Evolutionary conservation across 2,888 invertebrate species (phyloP), one percentile per base, ranked within the genome.

Genomic region (Cosmia pyralina): DNA sequence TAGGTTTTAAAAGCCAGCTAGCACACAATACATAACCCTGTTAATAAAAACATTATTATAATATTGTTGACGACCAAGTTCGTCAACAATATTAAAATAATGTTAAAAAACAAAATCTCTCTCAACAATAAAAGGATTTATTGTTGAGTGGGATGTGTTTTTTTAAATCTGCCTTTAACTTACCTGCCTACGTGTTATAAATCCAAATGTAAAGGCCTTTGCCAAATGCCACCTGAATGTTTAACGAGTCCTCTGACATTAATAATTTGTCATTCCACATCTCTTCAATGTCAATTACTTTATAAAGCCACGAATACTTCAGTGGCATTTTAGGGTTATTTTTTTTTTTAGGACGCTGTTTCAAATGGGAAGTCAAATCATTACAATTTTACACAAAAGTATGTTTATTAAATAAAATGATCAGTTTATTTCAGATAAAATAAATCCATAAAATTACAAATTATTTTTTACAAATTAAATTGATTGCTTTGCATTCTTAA

Each of bases 191-290:
- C 15, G 52, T 53, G 28, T 28, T 50, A 19, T 28, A 22, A 52
- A 28, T 52, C 15, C 4, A 11, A 41, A 52, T n/a, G 19, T n/a
- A 15, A 68, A 38, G 11, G 19, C 22, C 22, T 69, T 55, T 17
- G 11, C n/a, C 13, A n/a, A 44, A 69, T 53, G 44, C 13, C 44
- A 5, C n/a, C 52, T 69, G 52, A 68, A 69, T 69, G 52, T 17
- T 34, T 44, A 68, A 69, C n/a, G 17, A 69, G 34, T n/a, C 1
- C n/a, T 44, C 11, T 4, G 52, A n/a, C 44, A 5, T 68, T 22
- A 34, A 34, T 68, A n/a, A 69, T 67, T 67, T n/a, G 41, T 11
- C 5, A 53, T 34, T 52, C 17, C 2, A 48, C 1, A 3, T 5
- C 55, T n/a, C 5, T 38, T 69, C 15, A 19, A 52, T 44, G 44